Conservation (phyloP, 2,888 invertebrate species). For the Dolichopus griseipennis region DNA sequence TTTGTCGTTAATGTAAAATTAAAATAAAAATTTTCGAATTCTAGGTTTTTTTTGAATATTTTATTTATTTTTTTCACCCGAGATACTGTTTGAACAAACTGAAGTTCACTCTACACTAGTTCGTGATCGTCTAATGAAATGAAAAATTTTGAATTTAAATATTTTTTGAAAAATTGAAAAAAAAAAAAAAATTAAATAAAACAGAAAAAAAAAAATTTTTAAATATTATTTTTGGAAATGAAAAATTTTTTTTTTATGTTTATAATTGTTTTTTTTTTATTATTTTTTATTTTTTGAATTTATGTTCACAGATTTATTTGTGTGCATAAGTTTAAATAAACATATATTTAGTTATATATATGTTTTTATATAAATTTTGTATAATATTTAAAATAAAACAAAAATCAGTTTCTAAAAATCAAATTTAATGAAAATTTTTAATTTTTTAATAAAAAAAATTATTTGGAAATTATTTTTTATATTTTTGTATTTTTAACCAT, state of each 20-base stretch:
- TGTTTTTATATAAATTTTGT: too few species aligned
- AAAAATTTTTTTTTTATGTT: neutral
- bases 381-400: too few species aligned
- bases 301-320: too few species aligned
- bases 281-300: too few species aligned
- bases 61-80: neutral
- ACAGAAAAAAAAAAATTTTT: neutral
- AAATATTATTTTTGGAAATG: conserved; percentile 4
- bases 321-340: too few species aligned
- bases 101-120: conserved; percentile 4
- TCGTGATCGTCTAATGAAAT: neutral
- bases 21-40: neutral
- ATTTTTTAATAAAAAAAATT: too few species aligned
- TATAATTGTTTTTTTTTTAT: too few species aligned
- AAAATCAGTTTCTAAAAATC: too few species aligned
- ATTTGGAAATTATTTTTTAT: too few species aligned
- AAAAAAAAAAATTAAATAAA: neutral
- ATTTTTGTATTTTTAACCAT: too few species aligned
- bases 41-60: neutral
- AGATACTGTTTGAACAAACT: neutral
- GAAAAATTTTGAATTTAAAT: neutral
- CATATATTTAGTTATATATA: too few species aligned
- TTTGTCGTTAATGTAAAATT: neutral
- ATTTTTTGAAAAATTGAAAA: neutral
- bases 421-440: too few species aligned